Percentiles rank a stretch among this genome's conserved stretches.
These are phyloP conservation scores for Polyommatus iphigenia DNA, from an alignment of 2,888 invertebrate genomes.

Conservation along the genomic window DNA sequence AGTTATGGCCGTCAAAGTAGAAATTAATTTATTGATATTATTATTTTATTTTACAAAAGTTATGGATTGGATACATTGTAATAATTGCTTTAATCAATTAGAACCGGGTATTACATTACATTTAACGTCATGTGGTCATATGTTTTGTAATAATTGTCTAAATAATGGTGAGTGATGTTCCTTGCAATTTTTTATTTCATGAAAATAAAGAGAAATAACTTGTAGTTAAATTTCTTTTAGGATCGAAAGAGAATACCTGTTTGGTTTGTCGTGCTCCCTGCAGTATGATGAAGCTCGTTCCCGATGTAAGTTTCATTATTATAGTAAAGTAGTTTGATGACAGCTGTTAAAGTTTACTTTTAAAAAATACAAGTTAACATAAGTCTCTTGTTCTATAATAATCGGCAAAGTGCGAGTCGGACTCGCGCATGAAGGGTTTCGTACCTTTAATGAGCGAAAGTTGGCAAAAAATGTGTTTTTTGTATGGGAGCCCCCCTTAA, in stretches of 20 bases:
- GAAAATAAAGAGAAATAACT: not conserved
- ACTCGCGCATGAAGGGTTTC: too few species aligned
- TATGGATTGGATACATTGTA: conserved; percentile 79
- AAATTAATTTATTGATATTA: not conserved
- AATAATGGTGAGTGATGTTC: conserved; percentile 58
- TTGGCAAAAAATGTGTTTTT: too few species aligned
- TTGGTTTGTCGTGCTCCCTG: conserved; percentile 70
- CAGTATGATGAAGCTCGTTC: conserved; percentile 71
- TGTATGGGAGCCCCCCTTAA: too few species aligned
- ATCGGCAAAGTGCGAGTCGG: too few species aligned
- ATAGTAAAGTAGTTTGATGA: too few species aligned
- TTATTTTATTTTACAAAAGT: conserved; percentile 34
- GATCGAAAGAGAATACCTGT: conserved; percentile 66
- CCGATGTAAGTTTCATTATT: conserved; percentile 59
- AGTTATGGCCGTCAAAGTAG: not conserved
- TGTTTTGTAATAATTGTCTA: conserved; percentile 75
- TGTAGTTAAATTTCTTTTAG: conserved; percentile 50
- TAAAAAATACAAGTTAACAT: too few species aligned
- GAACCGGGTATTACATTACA: conserved; percentile 68
- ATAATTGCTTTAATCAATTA: conserved; percentile 72
- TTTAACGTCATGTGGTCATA: conserved; percentile 77
- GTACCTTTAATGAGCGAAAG: too few species aligned
- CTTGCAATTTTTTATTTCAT: conserved; percentile 24
- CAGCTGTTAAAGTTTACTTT: too few species aligned
- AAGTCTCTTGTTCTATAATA: too few species aligned